phyloP scores from a whole-genome alignment of 2,888 invertebrate species.

The Nomada fabriciana region DNA sequence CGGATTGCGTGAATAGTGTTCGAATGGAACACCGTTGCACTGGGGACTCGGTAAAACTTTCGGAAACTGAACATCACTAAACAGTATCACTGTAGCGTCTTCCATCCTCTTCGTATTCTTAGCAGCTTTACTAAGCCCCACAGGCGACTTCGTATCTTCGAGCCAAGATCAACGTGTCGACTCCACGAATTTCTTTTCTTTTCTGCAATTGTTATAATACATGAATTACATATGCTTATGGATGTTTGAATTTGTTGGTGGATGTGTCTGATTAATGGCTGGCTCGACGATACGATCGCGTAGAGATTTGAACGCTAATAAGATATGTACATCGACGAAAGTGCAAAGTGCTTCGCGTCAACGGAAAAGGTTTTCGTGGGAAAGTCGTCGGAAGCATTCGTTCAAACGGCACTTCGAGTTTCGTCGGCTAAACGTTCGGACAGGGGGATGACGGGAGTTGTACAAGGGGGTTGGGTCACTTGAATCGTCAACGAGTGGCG shows the following conservation, averaged over 20 bases:
- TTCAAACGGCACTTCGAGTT: conserved; percentile 52
- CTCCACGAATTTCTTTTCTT: conserved; percentile 3
- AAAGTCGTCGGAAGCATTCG: conserved; percentile 44
- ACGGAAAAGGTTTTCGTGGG: conserved; percentile 24
- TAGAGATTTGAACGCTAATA: conserved; percentile 53
- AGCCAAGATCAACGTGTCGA: conserved; percentile 51
- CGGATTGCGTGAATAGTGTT: conserved; percentile 16
- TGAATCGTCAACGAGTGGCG: conserved; percentile 65
- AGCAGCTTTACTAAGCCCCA: conserved; percentile 45
- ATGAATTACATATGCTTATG: neutral
- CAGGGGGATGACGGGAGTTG: conserved; percentile 7
- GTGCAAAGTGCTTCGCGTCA: conserved; percentile 58
- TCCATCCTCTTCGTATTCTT: conserved; percentile 22
- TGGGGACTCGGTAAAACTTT: conserved; percentile 45
- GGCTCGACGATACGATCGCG: conserved; percentile 46
- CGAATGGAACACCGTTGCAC: conserved; percentile 12
- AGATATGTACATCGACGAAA: conserved; percentile 50
- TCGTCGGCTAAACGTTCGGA: conserved; percentile 50
- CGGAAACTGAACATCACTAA: neutral
- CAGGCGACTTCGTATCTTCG: conserved; percentile 30
- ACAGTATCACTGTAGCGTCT: neutral
- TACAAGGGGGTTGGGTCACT: neutral
- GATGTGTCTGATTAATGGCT: neutral
- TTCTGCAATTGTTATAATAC: conserved; percentile 5
- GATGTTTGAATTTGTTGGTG: neutral